Percentiles rank a stretch among this genome's conserved stretches.
Evolutionary conservation across 1,140 invertebrate genomes (phyloP).

Genomic region (Ips nitidus): DNA sequence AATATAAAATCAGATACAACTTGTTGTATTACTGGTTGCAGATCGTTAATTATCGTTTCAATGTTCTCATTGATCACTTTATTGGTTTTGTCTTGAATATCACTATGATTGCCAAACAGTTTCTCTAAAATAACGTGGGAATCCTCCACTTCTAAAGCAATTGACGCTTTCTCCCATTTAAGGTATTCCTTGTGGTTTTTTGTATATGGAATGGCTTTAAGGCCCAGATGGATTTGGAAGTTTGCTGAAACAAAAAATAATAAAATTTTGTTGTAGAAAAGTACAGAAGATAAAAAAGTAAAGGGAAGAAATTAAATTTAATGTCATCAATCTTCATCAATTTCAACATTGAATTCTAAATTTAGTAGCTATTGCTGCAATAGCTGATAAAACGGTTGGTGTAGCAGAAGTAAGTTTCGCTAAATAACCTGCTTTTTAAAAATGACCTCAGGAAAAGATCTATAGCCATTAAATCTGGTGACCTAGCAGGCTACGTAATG

Average conservation of each 20-base stretch:
- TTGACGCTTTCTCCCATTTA: conserved; percentile 26
- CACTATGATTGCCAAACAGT: conserved; percentile 30
- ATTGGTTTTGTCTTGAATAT: conserved; percentile 44
- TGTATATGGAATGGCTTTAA: conserved; percentile 26
- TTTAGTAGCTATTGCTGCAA: no score
- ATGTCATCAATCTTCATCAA: background rate
- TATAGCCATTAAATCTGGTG: no score
- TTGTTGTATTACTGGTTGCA: conserved; percentile 36
- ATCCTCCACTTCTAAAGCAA: conserved; percentile 15
- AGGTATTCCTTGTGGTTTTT: conserved; percentile 30
- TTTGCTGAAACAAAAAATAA: conserved; percentile 13
- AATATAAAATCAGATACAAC: conserved; percentile 36
- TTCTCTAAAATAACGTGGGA: conserved; percentile 29
- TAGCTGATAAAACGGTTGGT: no score
- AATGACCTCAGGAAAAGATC: no score
- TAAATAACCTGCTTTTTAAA: no score
- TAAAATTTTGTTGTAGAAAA: conserved; percentile 1
- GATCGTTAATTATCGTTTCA: conserved; percentile 36
- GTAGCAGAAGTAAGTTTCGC: no score
- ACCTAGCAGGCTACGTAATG: no score
- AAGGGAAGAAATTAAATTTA: background rate
- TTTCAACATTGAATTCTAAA: background rate
- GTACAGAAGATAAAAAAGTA: background rate
- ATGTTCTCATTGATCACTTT: conserved; percentile 42
- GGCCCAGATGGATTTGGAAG: conserved; percentile 13